Evolutionary conservation across 2,888 invertebrate species (phyloP).

Genomic region (Sympetrum striolatum): DNA sequence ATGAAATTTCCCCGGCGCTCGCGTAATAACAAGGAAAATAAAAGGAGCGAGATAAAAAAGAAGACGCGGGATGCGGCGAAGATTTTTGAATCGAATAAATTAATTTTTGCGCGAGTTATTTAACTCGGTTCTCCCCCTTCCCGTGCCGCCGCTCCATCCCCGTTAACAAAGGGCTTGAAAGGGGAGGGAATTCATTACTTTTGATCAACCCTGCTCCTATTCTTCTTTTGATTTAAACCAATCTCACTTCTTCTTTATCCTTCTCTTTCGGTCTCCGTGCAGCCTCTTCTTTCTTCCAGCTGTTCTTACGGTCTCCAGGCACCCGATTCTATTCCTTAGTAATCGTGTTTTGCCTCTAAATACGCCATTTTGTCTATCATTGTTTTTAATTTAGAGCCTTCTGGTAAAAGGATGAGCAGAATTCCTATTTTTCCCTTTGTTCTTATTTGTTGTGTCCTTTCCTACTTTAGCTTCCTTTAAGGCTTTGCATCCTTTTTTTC

Average conservation of each 20-base stretch:
- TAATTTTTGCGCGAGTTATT: constrained; percentile 10
- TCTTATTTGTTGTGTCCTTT: neutral
- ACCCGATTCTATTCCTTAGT: too few species aligned
- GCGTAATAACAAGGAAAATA: neutral
- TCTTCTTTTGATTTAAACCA: neutral
- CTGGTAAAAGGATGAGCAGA: too few species aligned
- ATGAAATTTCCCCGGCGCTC: neutral
- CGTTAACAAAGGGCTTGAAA: neutral
- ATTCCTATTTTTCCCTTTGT: neutral
- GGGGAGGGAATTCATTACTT: neutral
- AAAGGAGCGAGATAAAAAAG: neutral
- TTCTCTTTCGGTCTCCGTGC: too few species aligned
- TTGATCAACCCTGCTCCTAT: neutral
- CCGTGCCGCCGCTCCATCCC: too few species aligned
- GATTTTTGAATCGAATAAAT: constrained; percentile 15
- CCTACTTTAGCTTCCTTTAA: neutral
- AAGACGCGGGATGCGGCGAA: neutral
- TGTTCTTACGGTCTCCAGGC: too few species aligned
- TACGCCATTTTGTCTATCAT: too few species aligned
- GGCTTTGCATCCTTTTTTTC: neutral
- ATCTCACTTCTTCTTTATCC: neutral
- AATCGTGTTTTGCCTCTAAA: too few species aligned
- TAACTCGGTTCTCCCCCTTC: neutral
- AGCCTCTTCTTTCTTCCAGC: too few species aligned
- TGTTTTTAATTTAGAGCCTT: neutral